A percentile compares a stretch with the other conserved stretches of the same genome.
These are phyloP conservation scores for Caiman crocodilus DNA, from an alignment of 2,797 vertebrate species.

Conservation along the genomic window DNA sequence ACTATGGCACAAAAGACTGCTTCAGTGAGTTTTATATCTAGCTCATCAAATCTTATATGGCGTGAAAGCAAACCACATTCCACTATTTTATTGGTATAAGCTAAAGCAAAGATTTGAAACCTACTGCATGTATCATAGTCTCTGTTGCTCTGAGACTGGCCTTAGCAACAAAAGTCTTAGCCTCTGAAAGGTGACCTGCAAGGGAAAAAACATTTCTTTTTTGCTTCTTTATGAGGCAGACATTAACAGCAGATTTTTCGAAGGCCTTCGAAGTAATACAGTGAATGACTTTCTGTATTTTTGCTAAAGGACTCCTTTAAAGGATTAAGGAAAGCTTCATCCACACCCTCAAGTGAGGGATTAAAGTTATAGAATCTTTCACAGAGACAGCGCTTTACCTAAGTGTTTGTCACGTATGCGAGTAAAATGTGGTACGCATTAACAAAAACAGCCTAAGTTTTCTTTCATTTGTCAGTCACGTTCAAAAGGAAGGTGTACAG, in stretches of 20 bases:
- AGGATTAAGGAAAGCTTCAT: background rate
- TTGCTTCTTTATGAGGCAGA: background rate
- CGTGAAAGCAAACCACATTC: background rate
- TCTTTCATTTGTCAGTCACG: conserved; percentile 55
- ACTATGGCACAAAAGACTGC: background rate
- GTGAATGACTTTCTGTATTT: background rate
- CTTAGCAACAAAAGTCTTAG: background rate
- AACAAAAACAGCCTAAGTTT: conserved; percentile 19
- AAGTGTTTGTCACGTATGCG: background rate
- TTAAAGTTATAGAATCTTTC: conserved; percentile 20
- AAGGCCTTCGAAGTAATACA: background rate
- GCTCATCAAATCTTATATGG: conserved; percentile 27
- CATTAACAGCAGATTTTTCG: background rate
- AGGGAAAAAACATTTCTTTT: background rate
- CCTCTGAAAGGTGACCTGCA: background rate
- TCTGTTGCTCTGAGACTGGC: background rate
- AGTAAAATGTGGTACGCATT: conserved; percentile 33
- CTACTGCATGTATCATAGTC: background rate
- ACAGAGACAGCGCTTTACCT: conserved; percentile 19
- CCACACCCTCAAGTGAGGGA: background rate
- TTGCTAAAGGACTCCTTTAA: background rate
- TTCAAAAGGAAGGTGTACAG: conserved; percentile 39
- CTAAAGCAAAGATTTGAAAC: conserved; percentile 26
- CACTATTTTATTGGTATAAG: background rate
- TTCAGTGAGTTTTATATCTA: background rate